Base-by-base conservation (phyloP, 2,888 invertebrate genomes). In the Leucoptera coffeella region DNA sequence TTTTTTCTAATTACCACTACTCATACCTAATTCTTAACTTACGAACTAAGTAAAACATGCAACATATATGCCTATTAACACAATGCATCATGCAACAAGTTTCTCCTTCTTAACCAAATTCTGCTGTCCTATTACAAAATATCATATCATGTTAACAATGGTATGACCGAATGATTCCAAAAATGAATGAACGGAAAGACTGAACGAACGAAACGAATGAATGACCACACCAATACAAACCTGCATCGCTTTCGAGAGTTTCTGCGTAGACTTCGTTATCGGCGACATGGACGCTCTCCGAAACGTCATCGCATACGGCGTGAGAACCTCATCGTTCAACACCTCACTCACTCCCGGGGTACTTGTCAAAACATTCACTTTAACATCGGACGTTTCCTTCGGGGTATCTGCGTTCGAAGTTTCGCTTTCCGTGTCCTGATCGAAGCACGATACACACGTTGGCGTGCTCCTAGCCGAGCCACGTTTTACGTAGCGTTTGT, bases 171-270 rank as follows among this genome's bases (percentile, higher is more conserved):
- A 32, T 35, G 27, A 32, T 22, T 32, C 17, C 31, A 26, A 35
- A 31, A 35, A 33, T 29, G 33, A 28, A 26, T 29, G 26, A 28
- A 30, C 28, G 32, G 35, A 15, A 25, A 19, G 20, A 15, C 10
- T 15, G 15, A 21, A 10, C 22, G 12, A 29, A 9, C 13, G 15
- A 15, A 23, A 26, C 19, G 28, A 21, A 12, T 11, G 13, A 23
- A 19, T 10, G 2, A 13, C 8, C n/a, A 9, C 25, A 32, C 13
- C 29, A 12, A 15, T 30, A 56, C 69, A 61, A 75, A 89, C 89
- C 85, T 90, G 89, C 89, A 90, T 89, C 15, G 88, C 83, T 50
- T 84, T 85, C 2, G 85, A 81, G 79, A 90, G 80, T 51, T 86
- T 79, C 51, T 89, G 86, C 12, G 90, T 83, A 0, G 89, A 89